A percentile compares a stretch with the other conserved stretches of the same genome.
phyloP scores from a whole-genome alignment of 2,797 vertebrate genomes.

The Mormyrus proboscirostris region DNA sequence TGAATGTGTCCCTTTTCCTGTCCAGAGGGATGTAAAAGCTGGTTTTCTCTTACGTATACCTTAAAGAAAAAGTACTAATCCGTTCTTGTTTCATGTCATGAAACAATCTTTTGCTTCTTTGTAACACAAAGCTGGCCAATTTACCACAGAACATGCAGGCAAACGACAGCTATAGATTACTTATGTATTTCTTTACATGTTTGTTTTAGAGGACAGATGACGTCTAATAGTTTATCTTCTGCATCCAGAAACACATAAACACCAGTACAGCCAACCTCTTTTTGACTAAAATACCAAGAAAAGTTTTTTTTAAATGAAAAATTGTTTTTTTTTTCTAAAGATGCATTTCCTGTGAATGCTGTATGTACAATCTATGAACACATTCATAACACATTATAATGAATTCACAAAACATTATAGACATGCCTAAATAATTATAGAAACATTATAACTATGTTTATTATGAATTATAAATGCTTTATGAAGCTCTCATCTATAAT shows the following conservation, averaged over 20 bases:
- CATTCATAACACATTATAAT: background rate
- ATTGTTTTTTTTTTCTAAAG: background rate
- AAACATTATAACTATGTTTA: background rate
- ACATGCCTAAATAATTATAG: background rate
- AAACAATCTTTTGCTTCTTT: background rate
- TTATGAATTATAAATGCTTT: background rate
- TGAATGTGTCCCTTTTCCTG: background rate
- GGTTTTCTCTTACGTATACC: background rate
- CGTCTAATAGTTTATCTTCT: background rate
- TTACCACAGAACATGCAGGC: background rate
- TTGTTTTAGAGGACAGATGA: background rate
- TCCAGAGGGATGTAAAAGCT: slow-evolving; percentile 2
- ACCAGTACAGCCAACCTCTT: background rate
- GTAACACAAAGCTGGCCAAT: background rate
- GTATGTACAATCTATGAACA: background rate
- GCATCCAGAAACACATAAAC: background rate
- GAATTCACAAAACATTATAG: background rate
- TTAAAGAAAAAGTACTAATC: background rate
- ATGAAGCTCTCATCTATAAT: background rate
- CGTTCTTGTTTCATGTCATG: background rate
- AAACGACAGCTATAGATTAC: background rate
- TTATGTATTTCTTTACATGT: background rate
- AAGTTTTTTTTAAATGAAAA: background rate
- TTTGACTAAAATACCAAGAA: background rate
- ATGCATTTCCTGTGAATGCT: background rate